Evolutionary conservation across 1,140 invertebrate species (phyloP).

Genomic region (Drosophila tropicalis): DNA sequence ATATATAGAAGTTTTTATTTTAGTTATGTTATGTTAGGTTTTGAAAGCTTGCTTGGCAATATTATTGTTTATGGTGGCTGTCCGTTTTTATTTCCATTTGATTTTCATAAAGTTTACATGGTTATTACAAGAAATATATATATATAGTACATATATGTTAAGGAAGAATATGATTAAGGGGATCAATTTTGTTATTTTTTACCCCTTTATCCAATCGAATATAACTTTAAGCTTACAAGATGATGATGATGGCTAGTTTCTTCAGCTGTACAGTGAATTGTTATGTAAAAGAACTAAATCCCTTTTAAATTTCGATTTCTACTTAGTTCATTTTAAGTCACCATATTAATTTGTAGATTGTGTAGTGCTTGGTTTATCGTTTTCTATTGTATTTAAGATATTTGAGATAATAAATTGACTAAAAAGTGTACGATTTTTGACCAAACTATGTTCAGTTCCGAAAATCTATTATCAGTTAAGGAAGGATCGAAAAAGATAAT

Average conservation of each 20-base stretch:
- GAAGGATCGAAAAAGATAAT: too few species aligned
- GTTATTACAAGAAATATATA: constrained; percentile 52
- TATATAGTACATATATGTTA: not conserved
- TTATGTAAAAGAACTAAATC: not conserved
- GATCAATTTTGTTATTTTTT: constrained; percentile 2
- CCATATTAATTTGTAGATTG: too few species aligned
- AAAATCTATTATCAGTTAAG: too few species aligned
- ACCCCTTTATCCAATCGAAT: constrained; percentile 1
- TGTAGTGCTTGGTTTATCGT: too few species aligned
- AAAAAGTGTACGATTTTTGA: too few species aligned
- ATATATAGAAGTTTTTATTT: constrained; percentile 38
- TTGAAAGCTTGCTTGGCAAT: constrained; percentile 56
- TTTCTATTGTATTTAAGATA: too few species aligned
- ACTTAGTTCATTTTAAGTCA: too few species aligned
- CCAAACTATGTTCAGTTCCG: too few species aligned
- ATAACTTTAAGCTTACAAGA: constrained; percentile 4
- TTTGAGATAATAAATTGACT: too few species aligned
- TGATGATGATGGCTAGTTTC: not conserved
- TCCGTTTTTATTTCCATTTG: constrained; percentile 80
- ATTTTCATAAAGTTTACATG: constrained; percentile 82
- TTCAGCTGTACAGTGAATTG: not conserved
- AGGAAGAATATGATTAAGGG: not conserved
- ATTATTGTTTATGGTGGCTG: constrained; percentile 79
- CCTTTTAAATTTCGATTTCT: too few species aligned
- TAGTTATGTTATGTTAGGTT: constrained; percentile 41